These are phyloP conservation scores for Eulacestoma nigropectus DNA, from an alignment of 2,113 vertebrate genomes.

Conservation along the genomic window DNA sequence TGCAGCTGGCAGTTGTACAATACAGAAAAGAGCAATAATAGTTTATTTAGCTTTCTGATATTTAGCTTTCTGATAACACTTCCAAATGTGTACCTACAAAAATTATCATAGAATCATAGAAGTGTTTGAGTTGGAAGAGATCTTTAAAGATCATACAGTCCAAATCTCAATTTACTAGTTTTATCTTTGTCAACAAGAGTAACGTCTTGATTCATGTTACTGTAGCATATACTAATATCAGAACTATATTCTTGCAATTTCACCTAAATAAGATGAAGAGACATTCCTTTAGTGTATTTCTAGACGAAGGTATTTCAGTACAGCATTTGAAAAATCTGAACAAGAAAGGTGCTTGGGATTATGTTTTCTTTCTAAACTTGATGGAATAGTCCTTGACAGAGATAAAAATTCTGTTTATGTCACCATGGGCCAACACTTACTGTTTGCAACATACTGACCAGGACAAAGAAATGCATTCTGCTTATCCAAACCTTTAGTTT, in stretches of 20 bases:
- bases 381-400: neutral
- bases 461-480: neutral
- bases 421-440: neutral
- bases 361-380: neutral
- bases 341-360: neutral
- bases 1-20: neutral
- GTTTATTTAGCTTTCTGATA: constrained; percentile 14
- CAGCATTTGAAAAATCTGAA: neutral
- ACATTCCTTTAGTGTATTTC: neutral
- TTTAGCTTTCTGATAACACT: neutral
- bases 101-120: neutral
- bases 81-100: neutral
- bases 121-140: neutral
- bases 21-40: neutral
- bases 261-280: neutral
- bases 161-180: neutral
- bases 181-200: neutral
- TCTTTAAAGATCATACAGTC: neutral
- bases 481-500: neutral
- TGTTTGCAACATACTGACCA: neutral
- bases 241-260: neutral
- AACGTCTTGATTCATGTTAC: neutral
- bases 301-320: neutral
- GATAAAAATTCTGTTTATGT: neutral
- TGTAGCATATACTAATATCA: neutral